Base-by-base conservation (phyloP, 2,888 invertebrate genomes). In the Cerastis rubricosa region DNA sequence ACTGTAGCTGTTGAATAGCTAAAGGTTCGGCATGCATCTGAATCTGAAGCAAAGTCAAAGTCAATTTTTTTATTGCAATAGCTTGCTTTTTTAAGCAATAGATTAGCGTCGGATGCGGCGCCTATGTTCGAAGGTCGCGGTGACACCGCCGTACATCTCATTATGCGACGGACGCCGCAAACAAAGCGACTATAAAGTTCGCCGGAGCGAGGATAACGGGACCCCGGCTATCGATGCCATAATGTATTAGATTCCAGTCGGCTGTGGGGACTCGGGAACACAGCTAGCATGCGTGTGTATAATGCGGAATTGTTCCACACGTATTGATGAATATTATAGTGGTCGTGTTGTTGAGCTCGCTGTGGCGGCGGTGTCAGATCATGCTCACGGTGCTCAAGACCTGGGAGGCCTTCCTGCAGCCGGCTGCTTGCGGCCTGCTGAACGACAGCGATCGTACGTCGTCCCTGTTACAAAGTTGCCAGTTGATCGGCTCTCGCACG, bases 331-430 rank as follows among this genome's bases (percentile, higher is more conserved):
- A 25, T 65, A 57, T 57, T 65, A 57, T 57, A 71, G 71, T 29
- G 22, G 29, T 43, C 43, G 49, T n/a, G 17, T 25, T 19, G 40
- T 29, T 19, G 63, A 25, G 25, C 11, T 45, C 12, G 73, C 71
- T 57, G 11, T 25, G 25, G 54, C 61, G 64, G 45, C n/a, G 40
- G 67, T 63, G 68, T 14, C n/a, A 25, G 8, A 84, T 72, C 40
- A 94, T 94, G 94, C 84, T 94, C 78, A 94, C 93, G 57, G 83
- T 94, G 72, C 85, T 94, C 80, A 95, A 94, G 87, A 86, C 92
- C 57, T 93, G 92, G 86, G 94, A 94, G 84, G 90, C 88, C 76
- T 76, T 93, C 73, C 82, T 93, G 73, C 76, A 68, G n/a, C 74
- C 82, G 29, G 29, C 59, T 25, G 45, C 40, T n/a, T 12, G 22